Evolutionary conservation across 92 coral and sea anemone species (phyloP).

Genomic region (Epizoanthus ramosus): DNA sequence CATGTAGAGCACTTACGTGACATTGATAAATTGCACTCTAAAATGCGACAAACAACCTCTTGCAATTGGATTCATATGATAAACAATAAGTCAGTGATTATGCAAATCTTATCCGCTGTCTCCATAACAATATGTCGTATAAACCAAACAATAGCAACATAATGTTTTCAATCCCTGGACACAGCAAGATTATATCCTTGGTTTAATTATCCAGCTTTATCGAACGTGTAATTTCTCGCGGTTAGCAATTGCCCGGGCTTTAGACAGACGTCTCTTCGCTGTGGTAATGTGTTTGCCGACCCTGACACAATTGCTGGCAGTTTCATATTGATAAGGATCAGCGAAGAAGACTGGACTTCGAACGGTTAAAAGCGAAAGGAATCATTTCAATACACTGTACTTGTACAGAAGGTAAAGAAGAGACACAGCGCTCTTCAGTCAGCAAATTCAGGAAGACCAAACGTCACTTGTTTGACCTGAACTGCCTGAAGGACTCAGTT

Average conservation of each 20-base stretch:
- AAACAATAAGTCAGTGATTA: slow-evolving; percentile 7
- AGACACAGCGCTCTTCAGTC: no score
- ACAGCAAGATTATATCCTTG: background rate
- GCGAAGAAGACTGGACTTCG: no score
- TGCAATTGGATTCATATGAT: background rate
- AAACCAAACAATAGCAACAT: slow-evolving; percentile 29
- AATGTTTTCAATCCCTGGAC: background rate
- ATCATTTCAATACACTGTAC: no score
- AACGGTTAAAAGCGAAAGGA: no score
- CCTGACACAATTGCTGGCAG: no score
- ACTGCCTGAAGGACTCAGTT: no score
- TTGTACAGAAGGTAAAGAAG: no score
- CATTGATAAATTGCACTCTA: background rate
- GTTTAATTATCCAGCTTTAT: background rate
- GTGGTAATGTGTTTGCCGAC: background rate
- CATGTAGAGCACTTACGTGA: background rate
- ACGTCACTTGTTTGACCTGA: no score
- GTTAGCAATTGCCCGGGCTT: background rate
- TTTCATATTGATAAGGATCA: no score
- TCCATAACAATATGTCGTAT: slow-evolving; percentile 24
- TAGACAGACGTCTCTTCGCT: background rate
- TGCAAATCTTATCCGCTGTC: slow-evolving; percentile 28
- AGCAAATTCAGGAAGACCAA: no score
- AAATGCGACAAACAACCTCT: background rate
- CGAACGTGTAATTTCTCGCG: background rate